Evolutionary conservation across 2,797 vertebrate genomes (phyloP), one percentile per base, ranked within the genome.

Genomic region (Huso huso): DNA sequence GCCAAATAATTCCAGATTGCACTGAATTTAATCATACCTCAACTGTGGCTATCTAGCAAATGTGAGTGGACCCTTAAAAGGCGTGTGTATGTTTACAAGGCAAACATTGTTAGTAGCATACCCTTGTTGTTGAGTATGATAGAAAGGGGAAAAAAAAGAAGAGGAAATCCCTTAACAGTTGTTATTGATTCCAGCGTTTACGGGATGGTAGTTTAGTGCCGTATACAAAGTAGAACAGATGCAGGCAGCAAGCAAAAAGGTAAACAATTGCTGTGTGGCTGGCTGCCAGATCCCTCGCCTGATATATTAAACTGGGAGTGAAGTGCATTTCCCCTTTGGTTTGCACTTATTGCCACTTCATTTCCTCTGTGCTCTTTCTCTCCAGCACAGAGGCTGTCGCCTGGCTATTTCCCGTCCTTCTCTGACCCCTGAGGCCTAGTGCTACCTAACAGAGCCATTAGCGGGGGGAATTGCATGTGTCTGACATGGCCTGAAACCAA

Each of bases 171-270:
- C 94, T 82, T 82, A 95, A 91, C 93, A 93, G 94, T 95, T 96
- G 92, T 96, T 96, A 96, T 91, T 95, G 93, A 97, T 97, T 95
- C 89, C 89, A 87, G 86, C 92, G 84, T 95, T 96, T 94, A 94
- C 88, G 68, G 77, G 90, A 90, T 86, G 89, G 91, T 93, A 95
- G 93, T 94, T 95, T 95, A 97, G 91, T 93, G 89, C 88, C 88
- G 87, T 95, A 97, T 95, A 95, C 93, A 93, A 95, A 96, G 94
- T 92, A 91, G 93, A 97, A 93, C 94, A 97, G 95, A 97, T 96
- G 95, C 92, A 95, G 93, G 94, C 91, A 86, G 91, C 91, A 93
- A 92, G 93, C 91, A 94, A 94, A 96, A 97, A 97, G 92, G 94
- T 99, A 99, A 98, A 97, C 94, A 99, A 96, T 95, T 94, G 94